Conservation (phyloP, 2,888 invertebrate species). For the Lymantria monacha region DNA sequence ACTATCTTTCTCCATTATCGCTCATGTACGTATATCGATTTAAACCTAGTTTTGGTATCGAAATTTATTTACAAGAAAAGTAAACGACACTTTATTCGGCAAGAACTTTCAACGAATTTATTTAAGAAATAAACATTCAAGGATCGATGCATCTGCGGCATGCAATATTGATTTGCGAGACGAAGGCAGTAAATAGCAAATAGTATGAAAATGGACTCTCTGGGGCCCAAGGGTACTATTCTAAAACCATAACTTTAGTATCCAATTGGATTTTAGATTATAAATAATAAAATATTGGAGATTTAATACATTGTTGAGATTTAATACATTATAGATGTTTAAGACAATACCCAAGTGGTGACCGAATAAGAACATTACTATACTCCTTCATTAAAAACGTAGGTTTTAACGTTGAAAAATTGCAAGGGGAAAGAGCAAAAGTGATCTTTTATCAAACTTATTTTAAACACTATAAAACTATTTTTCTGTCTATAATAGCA, state of each 20-base stretch:
- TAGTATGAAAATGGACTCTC: conserved; percentile 64
- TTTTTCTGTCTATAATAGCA: too few relatives aligned
- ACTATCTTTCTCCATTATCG: conserved; percentile 5
- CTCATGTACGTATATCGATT: neutral
- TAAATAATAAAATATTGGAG: too few relatives aligned
- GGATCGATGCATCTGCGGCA: conserved; percentile 58
- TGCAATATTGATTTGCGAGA: conserved; percentile 68
- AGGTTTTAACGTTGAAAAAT: too few relatives aligned
- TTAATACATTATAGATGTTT: too few relatives aligned
- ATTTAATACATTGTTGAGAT: too few relatives aligned
- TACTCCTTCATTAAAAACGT: too few relatives aligned
- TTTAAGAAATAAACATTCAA: conserved; percentile 45
- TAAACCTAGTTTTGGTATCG: neutral
- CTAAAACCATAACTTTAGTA: conserved; percentile 27
- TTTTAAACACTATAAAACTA: too few relatives aligned
- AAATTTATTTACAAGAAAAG: neutral
- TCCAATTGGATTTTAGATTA: neutral
- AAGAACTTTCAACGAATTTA: conserved; percentile 31
- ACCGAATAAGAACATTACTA: too few relatives aligned
- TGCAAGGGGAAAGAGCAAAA: too few relatives aligned
- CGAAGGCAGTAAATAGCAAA: conserved; percentile 68
- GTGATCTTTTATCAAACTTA: too few relatives aligned
- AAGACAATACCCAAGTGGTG: too few relatives aligned
- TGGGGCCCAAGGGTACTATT: conserved; percentile 51
- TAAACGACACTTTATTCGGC: neutral